Base-by-base conservation (phyloP, 2,888 invertebrate genomes). In the Serrognathus titanus region DNA sequence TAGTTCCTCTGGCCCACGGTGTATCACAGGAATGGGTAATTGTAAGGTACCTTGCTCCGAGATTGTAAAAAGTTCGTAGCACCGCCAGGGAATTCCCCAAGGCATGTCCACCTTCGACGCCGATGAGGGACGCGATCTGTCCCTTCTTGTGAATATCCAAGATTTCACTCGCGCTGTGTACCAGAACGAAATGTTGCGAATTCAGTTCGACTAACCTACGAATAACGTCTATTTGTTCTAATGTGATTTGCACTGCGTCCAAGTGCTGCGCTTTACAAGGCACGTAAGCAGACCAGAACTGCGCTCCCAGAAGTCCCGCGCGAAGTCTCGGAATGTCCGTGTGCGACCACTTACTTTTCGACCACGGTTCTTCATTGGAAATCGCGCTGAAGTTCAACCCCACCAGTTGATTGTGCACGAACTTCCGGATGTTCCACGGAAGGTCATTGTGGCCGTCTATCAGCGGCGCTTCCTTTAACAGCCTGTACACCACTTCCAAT, bases 21-120 rank as follows among this genome's bases (percentile, higher is more conserved):
- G 92, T 94, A 78, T 94, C 92, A 77, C 95, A 96, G 67, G 89
- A 90, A 78, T 95, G 94, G 51, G 95, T 95, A 59, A 96, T 83
- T 41, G 95, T 95, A 73, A 96, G 85, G 77, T 94, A 94, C 58
- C 85, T 84, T 54, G 92, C 94, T 40, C 95, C 95, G 50, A 95
- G 83, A 61, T 90, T 89, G 77, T 95, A 94, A 78, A 94, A 91
- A 68, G 92, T 92, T 63, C 95, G 83, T 60, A 96, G 82, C 52
- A 92, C 91, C 13, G 91, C 93, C 66, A 96, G 79, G 48, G 94
- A 94, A 72, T 92, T 93, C 64, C 94, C 94, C 51, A 96, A 85
- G 35, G 92, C 89, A 77, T 96, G 95, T 6, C 96, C 96, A 37
- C 95, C 94, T 80, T 95, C 95, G 45, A 96, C 88, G 20, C 94